Evolutionary conservation across 2,888 invertebrate genomes (phyloP).

Genomic region (Sepioteuthis lessoniana): DNA sequence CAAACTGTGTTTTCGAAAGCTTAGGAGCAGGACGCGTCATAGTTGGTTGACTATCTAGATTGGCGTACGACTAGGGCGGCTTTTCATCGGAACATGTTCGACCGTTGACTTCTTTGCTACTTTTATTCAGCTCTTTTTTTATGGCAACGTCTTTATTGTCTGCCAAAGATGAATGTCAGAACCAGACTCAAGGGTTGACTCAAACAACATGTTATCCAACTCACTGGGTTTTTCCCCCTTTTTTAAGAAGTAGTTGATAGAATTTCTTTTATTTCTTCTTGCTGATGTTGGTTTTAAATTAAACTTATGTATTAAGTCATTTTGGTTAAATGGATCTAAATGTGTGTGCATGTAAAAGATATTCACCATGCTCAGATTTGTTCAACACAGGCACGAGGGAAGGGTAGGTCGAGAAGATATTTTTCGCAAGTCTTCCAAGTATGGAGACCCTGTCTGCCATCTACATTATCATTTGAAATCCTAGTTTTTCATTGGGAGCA

Average conservation of each 20-base stretch:
- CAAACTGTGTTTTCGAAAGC: neutral
- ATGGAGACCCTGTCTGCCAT: too few species aligned
- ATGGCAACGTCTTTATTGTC: neutral
- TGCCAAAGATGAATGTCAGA: too few species aligned
- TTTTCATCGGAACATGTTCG: neutral
- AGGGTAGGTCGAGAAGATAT: too few species aligned
- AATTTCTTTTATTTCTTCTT: neutral
- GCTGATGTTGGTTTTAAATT: neutral
- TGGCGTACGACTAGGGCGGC: neutral
- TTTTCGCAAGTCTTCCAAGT: too few species aligned
- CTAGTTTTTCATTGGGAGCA: too few species aligned
- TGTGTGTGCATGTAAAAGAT: neutral
- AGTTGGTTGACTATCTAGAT: constrained; percentile 8
- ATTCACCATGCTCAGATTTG: too few species aligned
- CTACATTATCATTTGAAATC: too few species aligned
- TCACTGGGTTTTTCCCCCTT: neutral
- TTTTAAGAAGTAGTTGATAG: neutral
- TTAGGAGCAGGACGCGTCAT: neutral
- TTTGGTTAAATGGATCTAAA: neutral
- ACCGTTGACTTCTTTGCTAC: neutral
- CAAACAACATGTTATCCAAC: neutral
- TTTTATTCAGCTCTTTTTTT: neutral
- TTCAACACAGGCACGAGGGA: too few species aligned
- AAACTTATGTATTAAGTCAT: neutral
- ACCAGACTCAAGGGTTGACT: neutral